phyloP scores from a whole-genome alignment of 2,797 vertebrate species.

The Poecilia gillii region DNA sequence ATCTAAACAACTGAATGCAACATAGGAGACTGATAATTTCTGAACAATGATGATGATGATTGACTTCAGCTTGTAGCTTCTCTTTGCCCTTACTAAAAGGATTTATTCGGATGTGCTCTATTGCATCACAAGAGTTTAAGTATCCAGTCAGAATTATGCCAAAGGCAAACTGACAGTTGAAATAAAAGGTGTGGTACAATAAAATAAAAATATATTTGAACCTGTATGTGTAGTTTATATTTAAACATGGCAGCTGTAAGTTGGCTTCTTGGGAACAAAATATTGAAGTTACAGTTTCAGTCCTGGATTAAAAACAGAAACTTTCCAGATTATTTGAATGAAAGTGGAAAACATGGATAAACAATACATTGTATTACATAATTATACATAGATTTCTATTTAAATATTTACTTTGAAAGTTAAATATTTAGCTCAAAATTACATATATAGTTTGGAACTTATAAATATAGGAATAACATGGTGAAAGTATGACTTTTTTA shows the following conservation, averaged over 20 bases:
- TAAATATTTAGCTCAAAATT: too few relatives aligned
- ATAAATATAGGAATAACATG: too few relatives aligned
- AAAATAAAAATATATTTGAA: neutral
- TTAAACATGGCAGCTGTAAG: neutral
- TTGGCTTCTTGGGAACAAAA: neutral
- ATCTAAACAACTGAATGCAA: neutral
- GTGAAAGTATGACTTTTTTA: too few relatives aligned
- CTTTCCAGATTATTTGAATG: neutral
- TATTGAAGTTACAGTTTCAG: neutral
- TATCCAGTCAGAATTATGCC: neutral
- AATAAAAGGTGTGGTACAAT: neutral
- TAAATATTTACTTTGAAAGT: too few relatives aligned
- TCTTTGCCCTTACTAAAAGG: neutral
- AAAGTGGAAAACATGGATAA: neutral
- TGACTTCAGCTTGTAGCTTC: neutral
- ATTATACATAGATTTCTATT: too few relatives aligned
- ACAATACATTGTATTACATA: neutral
- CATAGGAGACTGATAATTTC: neutral
- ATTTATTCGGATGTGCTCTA: neutral
- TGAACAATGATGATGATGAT: neutral
- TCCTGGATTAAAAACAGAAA: neutral
- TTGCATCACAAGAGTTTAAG: neutral
- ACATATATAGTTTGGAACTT: too few relatives aligned
- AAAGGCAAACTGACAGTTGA: neutral
- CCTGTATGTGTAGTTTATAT: neutral